Evolutionary conservation across 2,113 vertebrate species (phyloP).

Genomic region (human (Homo sapiens)): DNA sequence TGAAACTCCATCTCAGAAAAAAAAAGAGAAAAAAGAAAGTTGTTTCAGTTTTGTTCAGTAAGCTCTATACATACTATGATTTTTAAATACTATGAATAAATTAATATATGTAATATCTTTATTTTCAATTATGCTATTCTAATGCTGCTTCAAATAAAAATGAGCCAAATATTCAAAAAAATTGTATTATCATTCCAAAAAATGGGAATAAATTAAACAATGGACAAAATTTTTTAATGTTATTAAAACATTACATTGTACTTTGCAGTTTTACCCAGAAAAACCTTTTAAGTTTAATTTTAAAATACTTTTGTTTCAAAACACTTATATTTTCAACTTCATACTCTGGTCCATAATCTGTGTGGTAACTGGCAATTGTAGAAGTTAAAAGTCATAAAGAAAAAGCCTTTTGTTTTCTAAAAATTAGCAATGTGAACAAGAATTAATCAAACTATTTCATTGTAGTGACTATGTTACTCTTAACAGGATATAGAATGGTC

Average conservation of each 20-base stretch:
- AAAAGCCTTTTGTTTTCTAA: background rate
- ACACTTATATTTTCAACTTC: background rate
- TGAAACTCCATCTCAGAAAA: too few species aligned
- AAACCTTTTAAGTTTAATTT: background rate
- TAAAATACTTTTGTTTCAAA: background rate
- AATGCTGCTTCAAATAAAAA: background rate
- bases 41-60: background rate
- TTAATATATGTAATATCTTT: background rate
- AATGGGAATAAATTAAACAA: background rate
- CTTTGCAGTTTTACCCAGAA: background rate
- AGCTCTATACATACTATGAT: background rate
- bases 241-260: background rate
- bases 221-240: background rate
- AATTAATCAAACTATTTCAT: slow-evolving; percentile 21
- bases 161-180: background rate
- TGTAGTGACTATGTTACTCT: background rate
- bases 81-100: background rate
- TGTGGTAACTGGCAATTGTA: background rate
- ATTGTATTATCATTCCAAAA: background rate
- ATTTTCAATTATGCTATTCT: background rate
- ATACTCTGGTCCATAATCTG: background rate
- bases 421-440: background rate
- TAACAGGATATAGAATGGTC: background rate
- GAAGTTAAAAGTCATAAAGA: background rate
- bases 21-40: too few species aligned